Evolutionary conservation across 1,140 invertebrate species (phyloP).

Genomic region (Apis dorsata): DNA sequence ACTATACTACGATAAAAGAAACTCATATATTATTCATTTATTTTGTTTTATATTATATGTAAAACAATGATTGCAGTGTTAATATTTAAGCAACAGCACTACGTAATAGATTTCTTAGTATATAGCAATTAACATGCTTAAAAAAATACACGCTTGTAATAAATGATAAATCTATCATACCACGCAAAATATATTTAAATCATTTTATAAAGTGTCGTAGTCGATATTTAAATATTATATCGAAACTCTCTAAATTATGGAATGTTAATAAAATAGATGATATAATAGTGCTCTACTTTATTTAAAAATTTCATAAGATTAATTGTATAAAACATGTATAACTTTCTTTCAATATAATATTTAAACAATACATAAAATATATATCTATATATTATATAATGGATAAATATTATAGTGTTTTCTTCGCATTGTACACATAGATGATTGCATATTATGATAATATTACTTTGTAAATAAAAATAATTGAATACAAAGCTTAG

Average conservation of each 20-base stretch:
- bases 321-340: slow-evolving; percentile 31
- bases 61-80: not conserved
- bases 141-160: slow-evolving; percentile 9
- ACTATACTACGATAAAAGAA: not conserved
- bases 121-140: slow-evolving; percentile 18
- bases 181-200: not conserved
- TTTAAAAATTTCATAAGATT: not conserved
- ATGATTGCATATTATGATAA: slow-evolving; percentile 4
- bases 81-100: not conserved
- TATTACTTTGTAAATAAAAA: slow-evolving; percentile 46
- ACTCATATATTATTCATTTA: not conserved
- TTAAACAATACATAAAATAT: not conserved
- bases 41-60: not conserved
- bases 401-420: not conserved
- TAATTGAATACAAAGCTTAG: slow-evolving; percentile 25
- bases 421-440: not conserved
- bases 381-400: not conserved
- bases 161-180: slow-evolving; percentile 14
- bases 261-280: slow-evolving; percentile 22
- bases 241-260: not conserved
- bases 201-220: slow-evolving; percentile 35
- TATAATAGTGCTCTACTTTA: slow-evolving; percentile 7
- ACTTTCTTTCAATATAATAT: slow-evolving; percentile 7
- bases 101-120: not conserved
- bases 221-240: slow-evolving; percentile 8